Base-by-base conservation (phyloP, 2,797 vertebrate species). In the Acestrorhynchus altus region DNA sequence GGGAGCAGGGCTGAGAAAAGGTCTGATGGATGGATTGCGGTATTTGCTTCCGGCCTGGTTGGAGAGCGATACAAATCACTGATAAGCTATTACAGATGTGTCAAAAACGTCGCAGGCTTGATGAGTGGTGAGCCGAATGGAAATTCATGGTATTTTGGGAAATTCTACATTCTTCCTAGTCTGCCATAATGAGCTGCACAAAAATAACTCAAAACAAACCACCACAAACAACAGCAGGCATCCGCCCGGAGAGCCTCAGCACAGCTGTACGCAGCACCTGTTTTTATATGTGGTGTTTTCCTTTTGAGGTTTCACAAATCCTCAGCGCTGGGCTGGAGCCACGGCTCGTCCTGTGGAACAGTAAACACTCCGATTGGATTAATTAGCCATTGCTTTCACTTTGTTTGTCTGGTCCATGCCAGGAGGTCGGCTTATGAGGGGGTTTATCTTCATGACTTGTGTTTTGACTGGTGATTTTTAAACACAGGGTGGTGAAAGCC, bases 301-400 rank as follows among this genome's bases (percentile, higher is more conserved):
- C 26, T 16, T 13, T 16, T 31, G 44, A 35, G 10, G 39, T 39
- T 61, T 39, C 59, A 1, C 31, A n/a, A 61, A 39, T 39, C 28
- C 59, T 61, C n/a, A 0, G 28, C 35, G 39, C 59, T 61, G 59
- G 31, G 9, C 35, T 12, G 60, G 8, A 9, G 35, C 60, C 60
- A 22, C 4, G 20, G 40, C 40, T 1, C 61, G 4, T 64, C n/a
- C 35, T 42, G 61, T 82, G 77, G 82, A 87, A 83, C 78, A 39
- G 87, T 85, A 85, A 88, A 90, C 86, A 88, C 77, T 85, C 85
- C 79, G 78, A 81, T 77, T 82, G 82, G 85, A 88, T 88, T 89
- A 88, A 89, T 90, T 88, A 87, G 85, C 64, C 70, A 66, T 66
- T 63, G 46, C 66, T 64, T 83, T 66, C 20, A 59, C 59, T 61